A percentile compares a stretch with the other conserved stretches of the same genome.
phyloP scores from a whole-genome alignment of 2,113 vertebrate species.

The Apeltes quadracus region DNA sequence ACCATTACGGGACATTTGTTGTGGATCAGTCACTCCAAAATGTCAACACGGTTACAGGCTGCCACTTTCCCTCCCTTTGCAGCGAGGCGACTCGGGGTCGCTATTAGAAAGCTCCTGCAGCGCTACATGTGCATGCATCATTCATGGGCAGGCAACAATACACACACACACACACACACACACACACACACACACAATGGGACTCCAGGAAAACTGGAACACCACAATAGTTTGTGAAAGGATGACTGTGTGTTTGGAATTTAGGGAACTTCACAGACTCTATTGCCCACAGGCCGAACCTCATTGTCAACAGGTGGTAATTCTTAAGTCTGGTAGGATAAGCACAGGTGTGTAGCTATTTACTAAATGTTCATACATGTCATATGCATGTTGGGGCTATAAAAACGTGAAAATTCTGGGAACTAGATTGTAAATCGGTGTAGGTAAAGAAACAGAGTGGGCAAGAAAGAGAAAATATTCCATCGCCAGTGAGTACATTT shows the following conservation, averaged over 20 bases:
- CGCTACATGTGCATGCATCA: constrained; percentile 50
- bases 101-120: constrained; percentile 44
- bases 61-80: constrained; percentile 32
- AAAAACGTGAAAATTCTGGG: neutral
- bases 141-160: constrained; percentile 36
- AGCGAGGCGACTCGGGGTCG: constrained; percentile 37
- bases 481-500: neutral
- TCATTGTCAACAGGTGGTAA: no score
- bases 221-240: constrained; percentile 4
- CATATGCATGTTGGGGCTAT: no score
- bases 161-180: neutral
- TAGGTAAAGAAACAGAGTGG: neutral
- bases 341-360: no score
- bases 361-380: no score
- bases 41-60: constrained; percentile 67
- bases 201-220: constrained; percentile 7
- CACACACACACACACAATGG: neutral
- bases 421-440: neutral
- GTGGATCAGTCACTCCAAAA: constrained; percentile 74
- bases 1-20: constrained; percentile 67
- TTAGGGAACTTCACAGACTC: no score
- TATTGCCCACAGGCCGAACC: no score
- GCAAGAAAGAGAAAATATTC: neutral
- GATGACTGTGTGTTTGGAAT: no score
- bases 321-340: no score